Conservation (phyloP, 1,140 invertebrate genomes). For the Brachionus plicatilis region DNA sequence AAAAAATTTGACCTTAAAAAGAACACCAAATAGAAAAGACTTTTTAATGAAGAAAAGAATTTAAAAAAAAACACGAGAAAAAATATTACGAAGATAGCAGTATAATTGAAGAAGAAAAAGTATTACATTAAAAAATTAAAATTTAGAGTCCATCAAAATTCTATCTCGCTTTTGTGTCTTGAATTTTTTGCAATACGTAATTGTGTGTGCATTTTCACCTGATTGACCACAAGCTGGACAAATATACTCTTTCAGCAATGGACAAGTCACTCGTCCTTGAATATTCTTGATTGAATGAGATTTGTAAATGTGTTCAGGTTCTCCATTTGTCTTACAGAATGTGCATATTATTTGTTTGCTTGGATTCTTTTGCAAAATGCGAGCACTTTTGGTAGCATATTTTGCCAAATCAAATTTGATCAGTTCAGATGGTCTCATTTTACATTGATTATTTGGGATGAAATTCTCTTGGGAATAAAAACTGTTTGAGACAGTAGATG, state of each 20-base stretch:
- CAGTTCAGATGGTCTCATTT: not conserved
- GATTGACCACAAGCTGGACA: constrained; percentile 59
- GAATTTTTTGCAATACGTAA: constrained; percentile 58
- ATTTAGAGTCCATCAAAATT: not conserved
- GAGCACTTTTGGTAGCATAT: not conserved
- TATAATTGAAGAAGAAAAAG: too few species aligned
- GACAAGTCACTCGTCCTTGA: constrained; percentile 64
- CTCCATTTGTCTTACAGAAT: constrained; percentile 71
- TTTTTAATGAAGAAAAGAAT: too few species aligned
- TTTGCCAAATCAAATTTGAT: not conserved
- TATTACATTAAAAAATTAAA: not conserved
- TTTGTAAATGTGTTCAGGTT: constrained; percentile 61
- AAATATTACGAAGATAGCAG: too few species aligned
- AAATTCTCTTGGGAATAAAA: too few species aligned
- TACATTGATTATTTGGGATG: not conserved
- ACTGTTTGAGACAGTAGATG: too few species aligned
- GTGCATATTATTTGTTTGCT: constrained; percentile 57
- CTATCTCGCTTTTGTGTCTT: constrained; percentile 51
- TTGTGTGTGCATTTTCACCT: constrained; percentile 41
- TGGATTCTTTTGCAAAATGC: not conserved
- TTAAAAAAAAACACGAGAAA: too few species aligned
- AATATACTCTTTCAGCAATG: constrained; percentile 65
- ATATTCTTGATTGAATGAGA: constrained; percentile 64
- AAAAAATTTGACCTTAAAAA: too few species aligned
- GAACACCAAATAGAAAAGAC: too few species aligned